Evolutionary conservation across 2,888 invertebrate species (phyloP).

Genomic region (Oligia fasciuncula): DNA sequence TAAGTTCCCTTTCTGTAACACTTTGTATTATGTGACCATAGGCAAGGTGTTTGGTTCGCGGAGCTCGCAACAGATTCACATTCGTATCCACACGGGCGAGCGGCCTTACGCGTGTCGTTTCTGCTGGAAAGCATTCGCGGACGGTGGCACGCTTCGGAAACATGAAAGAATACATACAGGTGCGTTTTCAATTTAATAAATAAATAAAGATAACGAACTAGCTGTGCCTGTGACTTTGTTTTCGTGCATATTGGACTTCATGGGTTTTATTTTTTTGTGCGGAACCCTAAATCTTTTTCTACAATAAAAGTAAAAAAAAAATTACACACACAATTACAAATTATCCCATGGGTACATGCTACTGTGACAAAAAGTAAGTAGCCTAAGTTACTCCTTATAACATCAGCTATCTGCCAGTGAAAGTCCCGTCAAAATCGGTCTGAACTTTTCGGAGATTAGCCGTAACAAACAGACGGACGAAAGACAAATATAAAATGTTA

Average conservation of each 20-base stretch:
- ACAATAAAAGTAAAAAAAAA: too few relatives aligned
- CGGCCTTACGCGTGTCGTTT: conserved; percentile 95
- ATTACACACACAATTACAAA: too few relatives aligned
- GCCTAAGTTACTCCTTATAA: too few relatives aligned
- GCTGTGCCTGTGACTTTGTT: background rate
- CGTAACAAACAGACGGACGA: background rate
- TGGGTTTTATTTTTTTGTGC: background rate
- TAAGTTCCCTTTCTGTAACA: background rate
- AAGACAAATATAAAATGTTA: too few relatives aligned
- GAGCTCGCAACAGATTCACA: conserved; percentile 96
- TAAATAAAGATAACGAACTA: background rate
- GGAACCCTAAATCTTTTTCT: background rate
- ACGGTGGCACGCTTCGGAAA: conserved; percentile 95
- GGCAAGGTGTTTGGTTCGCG: conserved; percentile 95
- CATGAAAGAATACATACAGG: conserved; percentile 96
- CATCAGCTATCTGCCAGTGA: background rate
- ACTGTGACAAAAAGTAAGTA: too few relatives aligned
- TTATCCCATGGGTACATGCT: too few relatives aligned
- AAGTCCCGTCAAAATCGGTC: background rate
- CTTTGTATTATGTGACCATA: conserved; percentile 52
- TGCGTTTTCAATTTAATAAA: conserved; percentile 51
- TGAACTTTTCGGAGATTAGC: too few relatives aligned
- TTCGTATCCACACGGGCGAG: conserved; percentile 96
- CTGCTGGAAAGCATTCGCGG: conserved; percentile 97
- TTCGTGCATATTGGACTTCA: background rate